Evolutionary conservation across 1,140 invertebrate genomes (phyloP), one percentile per base, ranked within the genome.

Genomic region (Acromyrmex charruanus): DNA sequence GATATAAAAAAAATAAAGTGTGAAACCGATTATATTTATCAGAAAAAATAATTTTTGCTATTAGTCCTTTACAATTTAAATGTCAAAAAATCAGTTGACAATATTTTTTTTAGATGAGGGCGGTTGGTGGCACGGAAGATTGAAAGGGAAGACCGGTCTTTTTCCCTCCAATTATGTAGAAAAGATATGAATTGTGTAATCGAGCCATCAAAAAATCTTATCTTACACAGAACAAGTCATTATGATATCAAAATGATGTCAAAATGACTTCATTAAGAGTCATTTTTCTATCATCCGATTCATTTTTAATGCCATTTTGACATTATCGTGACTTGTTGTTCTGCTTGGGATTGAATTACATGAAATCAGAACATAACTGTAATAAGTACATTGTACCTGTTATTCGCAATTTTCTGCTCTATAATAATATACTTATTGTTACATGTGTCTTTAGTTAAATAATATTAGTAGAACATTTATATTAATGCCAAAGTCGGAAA

Each of bases 81-180:
- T 39, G 9, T 21, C 14, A 69, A 69, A 35, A 35, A 51, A 51
- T 69, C 10, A 61, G 3, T 12, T 51, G 6, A 69, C 1, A 69
- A 66, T 35, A 39, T 85, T 87, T 80, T n/a, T 21, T 96, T 79
- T 93, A 97, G 97, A 97, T 94, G 95, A 96, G 59, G 96, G 96
- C 31, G 97, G 97, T 21, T 97, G 97, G 97, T 97, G 97, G 97
- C 95, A 95, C 69, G 97, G 97, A 63, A 95, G 95, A 88, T 87
- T 97, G 9, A 94, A 95, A 82, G 96, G 96, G 2, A 96, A 96
- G 92, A 95, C 96, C 69, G 97, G 97, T 31, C 94, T 97, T 2
- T 97, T 97, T 82, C 97, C 97, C 9, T 96, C 96, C 7, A 97
- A 97, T 93, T 97, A 97, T 91, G 96, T 97, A 53, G 95, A 96